These are phyloP conservation scores for Psix sp. DNA, from an alignment of 1,140 invertebrate genomes.

Conservation along the genomic window DNA sequence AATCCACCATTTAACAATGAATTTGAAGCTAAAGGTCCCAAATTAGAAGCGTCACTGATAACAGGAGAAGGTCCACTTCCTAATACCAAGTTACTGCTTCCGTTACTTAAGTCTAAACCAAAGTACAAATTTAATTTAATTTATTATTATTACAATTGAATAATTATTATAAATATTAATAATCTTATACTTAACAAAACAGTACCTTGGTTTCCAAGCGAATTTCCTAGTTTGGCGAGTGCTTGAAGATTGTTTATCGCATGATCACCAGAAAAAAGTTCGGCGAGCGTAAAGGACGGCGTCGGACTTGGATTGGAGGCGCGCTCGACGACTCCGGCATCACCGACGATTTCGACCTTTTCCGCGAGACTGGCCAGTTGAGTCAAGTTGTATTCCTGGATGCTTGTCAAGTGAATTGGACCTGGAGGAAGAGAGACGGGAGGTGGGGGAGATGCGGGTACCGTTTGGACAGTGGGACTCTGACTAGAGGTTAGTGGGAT, in stretches of 20 bases:
- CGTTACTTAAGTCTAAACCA: conserved; percentile 69
- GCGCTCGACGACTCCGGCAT: conserved; percentile 72
- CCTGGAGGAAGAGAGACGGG: conserved; percentile 72
- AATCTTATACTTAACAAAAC: conserved; percentile 13
- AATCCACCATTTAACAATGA: conserved; percentile 78
- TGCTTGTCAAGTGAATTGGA: conserved; percentile 81
- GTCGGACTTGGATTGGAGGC: conserved; percentile 82
- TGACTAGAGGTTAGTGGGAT: conserved; percentile 73
- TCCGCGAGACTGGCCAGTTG: conserved; percentile 88
- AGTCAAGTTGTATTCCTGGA: conserved; percentile 89
- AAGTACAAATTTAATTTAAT: background rate
- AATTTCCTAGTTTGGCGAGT: conserved; percentile 87
- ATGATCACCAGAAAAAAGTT: conserved; percentile 86
- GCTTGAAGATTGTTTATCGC: conserved; percentile 92
- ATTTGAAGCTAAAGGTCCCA: conserved; percentile 75
- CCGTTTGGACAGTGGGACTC: conserved; percentile 69
- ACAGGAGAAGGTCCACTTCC: conserved; percentile 77
- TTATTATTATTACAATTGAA: background rate
- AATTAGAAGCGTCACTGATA: conserved; percentile 73
- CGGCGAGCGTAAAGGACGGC: conserved; percentile 83
- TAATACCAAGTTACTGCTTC: conserved; percentile 69
- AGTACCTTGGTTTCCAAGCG: conserved; percentile 82
- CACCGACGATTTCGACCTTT: conserved; percentile 76
- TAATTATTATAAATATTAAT: no score
- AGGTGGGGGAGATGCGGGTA: conserved; percentile 71